These are phyloP conservation scores for Pangasianodon hypophthalmus DNA, from an alignment of 2,113 vertebrate genomes.

Conservation along the genomic window DNA sequence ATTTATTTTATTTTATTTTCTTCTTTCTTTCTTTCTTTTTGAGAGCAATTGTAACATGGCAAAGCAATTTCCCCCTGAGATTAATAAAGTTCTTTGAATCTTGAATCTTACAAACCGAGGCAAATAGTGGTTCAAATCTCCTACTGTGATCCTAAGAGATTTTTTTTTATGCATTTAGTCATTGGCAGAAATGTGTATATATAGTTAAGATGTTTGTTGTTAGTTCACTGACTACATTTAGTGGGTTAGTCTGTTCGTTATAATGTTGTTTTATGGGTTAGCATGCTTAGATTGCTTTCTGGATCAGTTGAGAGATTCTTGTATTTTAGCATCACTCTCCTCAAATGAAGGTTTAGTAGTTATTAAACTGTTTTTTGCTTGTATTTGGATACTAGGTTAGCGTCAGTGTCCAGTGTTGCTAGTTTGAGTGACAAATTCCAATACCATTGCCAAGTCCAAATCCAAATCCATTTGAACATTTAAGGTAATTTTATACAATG, in stretches of 20 bases:
- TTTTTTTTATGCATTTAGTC: neutral
- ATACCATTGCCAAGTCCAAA: neutral
- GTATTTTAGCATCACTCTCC: neutral
- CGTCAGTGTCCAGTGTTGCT: neutral
- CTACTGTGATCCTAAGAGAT: neutral
- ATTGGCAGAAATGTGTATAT: neutral
- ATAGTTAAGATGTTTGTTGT: neutral
- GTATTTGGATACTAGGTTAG: neutral
- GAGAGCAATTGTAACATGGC: too few species aligned
- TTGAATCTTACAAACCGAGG: neutral
- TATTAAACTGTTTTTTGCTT: neutral
- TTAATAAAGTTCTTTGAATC: too few species aligned
- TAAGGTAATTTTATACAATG: too few species aligned
- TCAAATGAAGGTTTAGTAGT: neutral
- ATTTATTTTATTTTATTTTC: too few species aligned
- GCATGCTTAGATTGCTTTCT: neutral
- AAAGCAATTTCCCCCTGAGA: too few species aligned
- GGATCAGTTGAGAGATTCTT: neutral
- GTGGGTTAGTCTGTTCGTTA: neutral
- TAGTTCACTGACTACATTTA: neutral
- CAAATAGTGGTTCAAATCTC: neutral
- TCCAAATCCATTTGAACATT: too few species aligned
- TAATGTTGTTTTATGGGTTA: neutral
- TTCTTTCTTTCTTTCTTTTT: too few species aligned
- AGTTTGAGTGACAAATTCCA: neutral